phyloP scores from a whole-genome alignment of 2,113 vertebrate genomes.

The Chamaetylas fuelleborni region DNA sequence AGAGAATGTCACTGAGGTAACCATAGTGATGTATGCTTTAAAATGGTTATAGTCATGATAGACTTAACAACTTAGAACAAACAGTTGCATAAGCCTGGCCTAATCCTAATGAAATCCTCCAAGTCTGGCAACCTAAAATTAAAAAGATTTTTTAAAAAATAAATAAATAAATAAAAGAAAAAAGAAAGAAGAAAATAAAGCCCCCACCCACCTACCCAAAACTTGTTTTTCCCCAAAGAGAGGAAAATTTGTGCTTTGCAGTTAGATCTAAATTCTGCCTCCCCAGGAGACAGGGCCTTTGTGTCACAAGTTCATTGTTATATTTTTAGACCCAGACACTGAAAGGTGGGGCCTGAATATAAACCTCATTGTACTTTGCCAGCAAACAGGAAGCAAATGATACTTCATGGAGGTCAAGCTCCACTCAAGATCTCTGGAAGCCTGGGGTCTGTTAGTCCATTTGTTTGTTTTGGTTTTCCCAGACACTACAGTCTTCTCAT shows the following conservation, averaged over 20 bases:
- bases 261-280: not conserved
- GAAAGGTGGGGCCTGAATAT: not conserved
- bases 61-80: not conserved
- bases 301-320: slow-evolving; percentile 36
- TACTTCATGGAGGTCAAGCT: slow-evolving; percentile 21
- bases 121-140: not conserved
- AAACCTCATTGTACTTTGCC: slow-evolving; percentile 44
- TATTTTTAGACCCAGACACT: slow-evolving; percentile 49
- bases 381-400: slow-evolving; percentile 51
- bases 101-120: slow-evolving; percentile 8
- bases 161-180: too few species aligned
- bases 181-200: not conserved
- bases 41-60: not conserved
- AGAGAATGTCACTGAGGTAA: not conserved
- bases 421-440: not conserved
- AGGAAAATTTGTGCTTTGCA: not conserved
- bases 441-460: not conserved
- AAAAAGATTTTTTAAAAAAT: not conserved
- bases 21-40: slow-evolving; percentile 5
- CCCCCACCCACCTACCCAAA: not conserved
- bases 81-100: not conserved
- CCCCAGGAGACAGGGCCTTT: not conserved
- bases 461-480: slow-evolving; percentile 20
- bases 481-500: slow-evolving; percentile 25
- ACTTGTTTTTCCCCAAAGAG: not conserved